phyloP scores from a whole-genome alignment of 1,140 invertebrate species.

The Eufriesea mexicana region DNA sequence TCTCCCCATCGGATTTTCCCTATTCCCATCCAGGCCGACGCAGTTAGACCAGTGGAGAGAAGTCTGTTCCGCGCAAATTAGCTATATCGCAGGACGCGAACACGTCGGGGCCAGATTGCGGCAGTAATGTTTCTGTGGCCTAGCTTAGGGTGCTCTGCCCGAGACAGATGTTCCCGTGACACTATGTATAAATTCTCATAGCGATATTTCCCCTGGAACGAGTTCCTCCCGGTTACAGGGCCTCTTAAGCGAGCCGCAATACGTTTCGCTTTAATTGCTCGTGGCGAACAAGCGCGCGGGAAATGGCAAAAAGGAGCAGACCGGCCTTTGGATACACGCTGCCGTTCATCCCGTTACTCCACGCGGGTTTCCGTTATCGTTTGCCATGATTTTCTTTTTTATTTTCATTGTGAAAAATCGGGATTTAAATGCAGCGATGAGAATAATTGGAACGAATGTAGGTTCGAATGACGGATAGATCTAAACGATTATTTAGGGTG shows the following conservation, averaged over 20 bases:
- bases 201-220: not conserved
- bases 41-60: not conserved
- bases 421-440: too few species aligned
- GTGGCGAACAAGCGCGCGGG: too few species aligned
- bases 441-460: too few species aligned
- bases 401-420: too few species aligned
- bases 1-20: slow-evolving; percentile 10
- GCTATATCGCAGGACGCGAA: not conserved
- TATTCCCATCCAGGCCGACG: not conserved
- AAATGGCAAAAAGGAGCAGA: not conserved
- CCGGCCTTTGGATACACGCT: too few species aligned
- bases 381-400: too few species aligned
- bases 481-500: too few species aligned
- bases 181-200: slow-evolving; percentile 11
- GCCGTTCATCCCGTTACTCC: too few species aligned
- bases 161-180: slow-evolving; percentile 16
- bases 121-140: not conserved
- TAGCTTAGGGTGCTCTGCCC: not conserved
- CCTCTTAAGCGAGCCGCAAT: not conserved
- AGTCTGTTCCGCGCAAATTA: slow-evolving; percentile 21
- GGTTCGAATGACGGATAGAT: too few species aligned
- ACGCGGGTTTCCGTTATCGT: too few species aligned
- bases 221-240: not conserved
- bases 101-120: not conserved
- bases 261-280: too few species aligned